Percentiles rank a stretch among this genome's conserved stretches.
Evolutionary conservation across 2,888 invertebrate genomes (phyloP).

Genomic region (Orthosia cruda): DNA sequence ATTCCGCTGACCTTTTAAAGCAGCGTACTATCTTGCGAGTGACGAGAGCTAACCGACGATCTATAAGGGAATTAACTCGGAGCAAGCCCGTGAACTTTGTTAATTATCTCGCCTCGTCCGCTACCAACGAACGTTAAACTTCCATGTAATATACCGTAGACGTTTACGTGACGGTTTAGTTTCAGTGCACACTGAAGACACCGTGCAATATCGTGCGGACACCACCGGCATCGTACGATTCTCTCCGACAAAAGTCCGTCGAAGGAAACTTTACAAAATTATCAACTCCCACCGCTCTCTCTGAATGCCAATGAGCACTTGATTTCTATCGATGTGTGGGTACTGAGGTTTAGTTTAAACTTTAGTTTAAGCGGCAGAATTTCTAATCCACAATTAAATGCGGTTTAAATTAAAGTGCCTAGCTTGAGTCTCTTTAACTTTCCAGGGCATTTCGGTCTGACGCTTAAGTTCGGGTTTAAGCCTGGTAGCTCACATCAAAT

Average conservation of each 20-base stretch:
- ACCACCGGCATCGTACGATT: not conserved
- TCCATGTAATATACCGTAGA: constrained; percentile 64
- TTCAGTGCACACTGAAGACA: constrained; percentile 42
- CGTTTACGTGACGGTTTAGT: constrained; percentile 68
- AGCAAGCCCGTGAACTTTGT: constrained; percentile 78
- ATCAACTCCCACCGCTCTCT: constrained; percentile 35
- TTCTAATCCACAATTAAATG: constrained; percentile 51
- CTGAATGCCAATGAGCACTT: constrained; percentile 64
- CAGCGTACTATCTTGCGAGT: constrained; percentile 28
- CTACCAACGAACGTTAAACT: constrained; percentile 66
- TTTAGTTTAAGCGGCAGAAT: constrained; percentile 45
- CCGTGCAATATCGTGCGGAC: constrained; percentile 6
- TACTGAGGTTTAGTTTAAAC: constrained; percentile 50
- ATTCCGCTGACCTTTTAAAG: constrained; percentile 51
- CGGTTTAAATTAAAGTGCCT: constrained; percentile 41
- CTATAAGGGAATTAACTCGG: constrained; percentile 74
- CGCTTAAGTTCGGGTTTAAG: not conserved
- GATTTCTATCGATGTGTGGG: constrained; percentile 58
- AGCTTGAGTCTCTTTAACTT: constrained; percentile 19
- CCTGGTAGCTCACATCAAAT: not conserved
- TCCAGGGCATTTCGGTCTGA: constrained; percentile 3
- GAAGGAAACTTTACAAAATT: constrained; percentile 59
- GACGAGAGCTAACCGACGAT: constrained; percentile 68
- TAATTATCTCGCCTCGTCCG: constrained; percentile 78
- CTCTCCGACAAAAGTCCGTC: constrained; percentile 37